Evolutionary conservation across 2,797 vertebrate genomes (phyloP).

Genomic region (Eutrigla gurnardus): DNA sequence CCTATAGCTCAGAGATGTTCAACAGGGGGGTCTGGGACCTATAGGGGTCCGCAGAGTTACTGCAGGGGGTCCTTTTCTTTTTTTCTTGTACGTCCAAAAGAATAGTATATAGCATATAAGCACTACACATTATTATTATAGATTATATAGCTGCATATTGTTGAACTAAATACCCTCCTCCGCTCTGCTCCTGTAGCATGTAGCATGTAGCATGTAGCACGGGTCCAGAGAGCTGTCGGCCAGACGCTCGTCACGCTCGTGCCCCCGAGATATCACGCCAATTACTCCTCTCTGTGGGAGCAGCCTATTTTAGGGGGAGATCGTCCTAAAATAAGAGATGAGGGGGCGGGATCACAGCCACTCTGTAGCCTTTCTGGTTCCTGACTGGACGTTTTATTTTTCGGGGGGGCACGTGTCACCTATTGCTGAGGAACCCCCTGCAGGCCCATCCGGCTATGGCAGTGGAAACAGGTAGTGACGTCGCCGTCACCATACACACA

Average conservation of each 20-base stretch:
- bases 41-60: no score
- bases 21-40: no score
- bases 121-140: no score
- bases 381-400: constrained; percentile 74
- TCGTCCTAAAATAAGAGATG: constrained; percentile 72
- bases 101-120: no score
- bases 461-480: constrained; percentile 63
- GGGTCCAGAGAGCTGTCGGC: constrained; percentile 59
- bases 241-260: constrained; percentile 71
- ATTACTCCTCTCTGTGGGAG: constrained; percentile 85
- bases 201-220: no score
- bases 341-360: constrained; percentile 56
- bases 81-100: no score
- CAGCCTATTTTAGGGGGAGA: constrained; percentile 79
- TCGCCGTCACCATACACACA: constrained; percentile 45
- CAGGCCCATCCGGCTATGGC: constrained; percentile 58
- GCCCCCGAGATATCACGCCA: constrained; percentile 83
- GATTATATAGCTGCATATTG: no score
- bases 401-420: constrained; percentile 57
- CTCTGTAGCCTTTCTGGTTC: constrained; percentile 55
- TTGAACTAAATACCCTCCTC: not conserved
- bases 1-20: no score
- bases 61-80: no score
- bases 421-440: constrained; percentile 62
- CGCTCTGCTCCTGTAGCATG: constrained; percentile 22